Conservation (phyloP, 2,888 invertebrate genomes). For the Chrysolina oricalcia region DNA sequence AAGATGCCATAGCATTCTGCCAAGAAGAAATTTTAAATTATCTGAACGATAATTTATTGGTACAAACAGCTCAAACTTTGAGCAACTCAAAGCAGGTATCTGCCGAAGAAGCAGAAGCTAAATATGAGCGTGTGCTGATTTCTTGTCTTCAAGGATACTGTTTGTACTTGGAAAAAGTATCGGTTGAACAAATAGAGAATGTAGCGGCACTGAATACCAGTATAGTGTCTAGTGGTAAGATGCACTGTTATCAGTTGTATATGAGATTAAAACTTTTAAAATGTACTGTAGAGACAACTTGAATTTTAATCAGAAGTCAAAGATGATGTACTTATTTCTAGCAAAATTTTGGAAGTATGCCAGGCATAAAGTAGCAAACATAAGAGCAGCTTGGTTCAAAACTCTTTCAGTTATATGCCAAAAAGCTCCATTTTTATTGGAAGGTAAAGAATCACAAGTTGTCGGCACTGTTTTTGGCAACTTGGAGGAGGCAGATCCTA, state of each 20-base stretch:
- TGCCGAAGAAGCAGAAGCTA: constrained; percentile 80
- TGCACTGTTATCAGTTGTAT: background rate
- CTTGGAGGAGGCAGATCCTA: constrained; percentile 81
- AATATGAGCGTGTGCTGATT: constrained; percentile 79
- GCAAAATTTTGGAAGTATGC: constrained; percentile 82
- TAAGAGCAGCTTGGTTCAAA: constrained; percentile 80
- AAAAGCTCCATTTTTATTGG: constrained; percentile 74
- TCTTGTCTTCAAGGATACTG: constrained; percentile 80
- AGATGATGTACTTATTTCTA: constrained; percentile 26
- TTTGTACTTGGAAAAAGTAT: constrained; percentile 76
- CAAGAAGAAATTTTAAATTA: constrained; percentile 85
- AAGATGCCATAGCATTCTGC: constrained; percentile 87
- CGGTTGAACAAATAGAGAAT: constrained; percentile 73
- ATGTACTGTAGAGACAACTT: background rate
- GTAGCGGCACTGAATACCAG: constrained; percentile 68
- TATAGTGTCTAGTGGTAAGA: constrained; percentile 69
- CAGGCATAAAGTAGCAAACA: constrained; percentile 73
- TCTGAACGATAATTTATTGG: constrained; percentile 81
- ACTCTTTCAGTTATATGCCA: constrained; percentile 78
- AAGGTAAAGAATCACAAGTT: constrained; percentile 74
- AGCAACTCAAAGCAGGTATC: constrained; percentile 74
- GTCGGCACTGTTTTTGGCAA: constrained; percentile 77
- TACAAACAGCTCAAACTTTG: constrained; percentile 75
- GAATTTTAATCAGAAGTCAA: background rate
- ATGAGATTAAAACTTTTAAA: background rate